Evolutionary conservation across 1,140 invertebrate genomes (phyloP).

Genomic region (Pseudomyrmex concolor): DNA sequence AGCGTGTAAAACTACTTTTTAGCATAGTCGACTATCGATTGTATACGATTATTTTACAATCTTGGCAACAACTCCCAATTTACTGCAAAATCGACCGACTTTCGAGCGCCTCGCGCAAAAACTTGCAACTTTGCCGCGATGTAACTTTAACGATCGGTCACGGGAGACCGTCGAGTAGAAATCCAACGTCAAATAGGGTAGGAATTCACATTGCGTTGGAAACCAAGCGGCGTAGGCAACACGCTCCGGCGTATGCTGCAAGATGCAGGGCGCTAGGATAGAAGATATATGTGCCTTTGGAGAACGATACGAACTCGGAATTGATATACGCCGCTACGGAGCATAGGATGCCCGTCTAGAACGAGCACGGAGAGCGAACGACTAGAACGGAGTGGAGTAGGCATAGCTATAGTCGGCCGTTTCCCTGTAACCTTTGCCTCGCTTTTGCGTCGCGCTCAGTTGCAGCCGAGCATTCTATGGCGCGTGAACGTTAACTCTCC

Average conservation of each 20-base stretch:
- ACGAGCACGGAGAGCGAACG: conserved; percentile 12
- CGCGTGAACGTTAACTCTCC: conserved; percentile 33
- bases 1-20: neutral
- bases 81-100: conserved; percentile 5
- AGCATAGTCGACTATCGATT: neutral
- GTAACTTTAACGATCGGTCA: conserved; percentile 21
- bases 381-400: conserved; percentile 69
- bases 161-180: neutral
- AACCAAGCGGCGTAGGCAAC: neutral
- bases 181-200: neutral
- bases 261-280: conserved; percentile 1
- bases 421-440: conserved; percentile 68
- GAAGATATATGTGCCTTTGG: conserved; percentile 1
- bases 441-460: conserved; percentile 68
- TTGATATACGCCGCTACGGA: conserved; percentile 43
- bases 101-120: conserved; percentile 8
- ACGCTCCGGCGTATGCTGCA: conserved; percentile 1
- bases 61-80: conserved; percentile 2
- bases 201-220: neutral
- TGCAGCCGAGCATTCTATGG: conserved; percentile 54
- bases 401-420: conserved; percentile 72
- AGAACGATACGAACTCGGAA: conserved; percentile 9
- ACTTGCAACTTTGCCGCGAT: conserved; percentile 26
- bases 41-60: conserved; percentile 1
- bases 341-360: conserved; percentile 38